Conservation (phyloP, 2,113 vertebrate species). For the Myotis lucifugus region DNA sequence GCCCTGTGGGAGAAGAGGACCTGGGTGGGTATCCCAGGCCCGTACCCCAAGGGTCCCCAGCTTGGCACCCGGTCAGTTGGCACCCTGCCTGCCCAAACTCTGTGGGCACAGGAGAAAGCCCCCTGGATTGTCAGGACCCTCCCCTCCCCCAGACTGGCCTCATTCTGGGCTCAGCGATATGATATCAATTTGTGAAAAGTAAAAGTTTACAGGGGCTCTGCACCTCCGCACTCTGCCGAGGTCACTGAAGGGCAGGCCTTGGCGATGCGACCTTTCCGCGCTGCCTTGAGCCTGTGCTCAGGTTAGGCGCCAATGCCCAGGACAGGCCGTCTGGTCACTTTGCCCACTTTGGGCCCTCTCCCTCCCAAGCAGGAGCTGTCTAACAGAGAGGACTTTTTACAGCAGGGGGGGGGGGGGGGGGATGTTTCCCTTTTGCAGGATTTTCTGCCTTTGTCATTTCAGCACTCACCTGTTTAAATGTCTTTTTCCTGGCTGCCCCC, state of each 20-base stretch:
- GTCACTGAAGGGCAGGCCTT: conserved; percentile 56
- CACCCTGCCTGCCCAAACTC: neutral
- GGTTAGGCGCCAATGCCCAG: neutral
- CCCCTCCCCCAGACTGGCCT: neutral
- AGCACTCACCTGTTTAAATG: conserved; percentile 64
- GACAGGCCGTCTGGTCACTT: neutral
- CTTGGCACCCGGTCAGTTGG: neutral
- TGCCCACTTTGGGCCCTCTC: neutral
- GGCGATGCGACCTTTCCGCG: neutral
- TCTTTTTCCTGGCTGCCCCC: conserved; percentile 13
- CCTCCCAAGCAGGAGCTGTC: neutral
- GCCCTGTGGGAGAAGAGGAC: conserved; percentile 52
- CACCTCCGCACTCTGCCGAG: neutral
- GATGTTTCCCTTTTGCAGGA: neutral
- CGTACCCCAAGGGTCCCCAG: neutral
- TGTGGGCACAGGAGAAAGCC: neutral
- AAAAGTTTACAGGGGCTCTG: conserved; percentile 33
- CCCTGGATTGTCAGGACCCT: neutral
- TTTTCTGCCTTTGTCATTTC: conserved; percentile 36
- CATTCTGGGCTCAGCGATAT: neutral
- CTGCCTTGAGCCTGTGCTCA: conserved; percentile 8
- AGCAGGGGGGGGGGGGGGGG: neutral
- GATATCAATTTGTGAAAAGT: neutral
- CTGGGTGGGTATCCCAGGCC: conserved; percentile 7
- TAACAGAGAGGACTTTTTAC: neutral